Conservation (phyloP, 2,113 vertebrate species). For the Cyanoderma ruficeps region DNA sequence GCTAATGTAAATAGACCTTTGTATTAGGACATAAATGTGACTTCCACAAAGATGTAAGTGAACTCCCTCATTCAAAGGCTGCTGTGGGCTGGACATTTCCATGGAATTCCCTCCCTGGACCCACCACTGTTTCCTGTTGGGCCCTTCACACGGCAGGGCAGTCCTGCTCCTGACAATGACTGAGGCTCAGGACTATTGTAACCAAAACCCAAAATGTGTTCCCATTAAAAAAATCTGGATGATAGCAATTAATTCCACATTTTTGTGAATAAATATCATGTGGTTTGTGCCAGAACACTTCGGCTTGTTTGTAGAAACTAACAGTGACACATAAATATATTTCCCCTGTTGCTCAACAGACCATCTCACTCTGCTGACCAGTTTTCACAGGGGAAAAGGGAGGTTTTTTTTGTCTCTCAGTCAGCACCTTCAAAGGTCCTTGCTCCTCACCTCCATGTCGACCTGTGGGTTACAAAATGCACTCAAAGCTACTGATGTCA, state of each 20-base stretch:
- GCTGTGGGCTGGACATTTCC: not conserved
- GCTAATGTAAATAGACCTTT: not conserved
- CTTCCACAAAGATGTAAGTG: not conserved
- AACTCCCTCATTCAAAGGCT: not conserved
- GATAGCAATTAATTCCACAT: conserved; percentile 63
- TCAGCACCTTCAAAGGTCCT: not conserved
- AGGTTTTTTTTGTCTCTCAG: not conserved
- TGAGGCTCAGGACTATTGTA: conserved; percentile 23
- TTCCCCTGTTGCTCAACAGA: conserved; percentile 50
- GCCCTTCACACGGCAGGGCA: not conserved
- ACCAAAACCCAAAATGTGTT: conserved; percentile 5
- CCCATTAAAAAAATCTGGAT: conserved; percentile 27
- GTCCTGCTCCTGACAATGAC: not conserved
- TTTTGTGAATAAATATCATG: conserved; percentile 49
- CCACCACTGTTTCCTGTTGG: not conserved
- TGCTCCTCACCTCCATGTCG: not conserved
- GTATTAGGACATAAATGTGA: not conserved
- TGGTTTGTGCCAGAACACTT: conserved; percentile 36
- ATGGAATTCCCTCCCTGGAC: not conserved
- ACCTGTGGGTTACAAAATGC: not conserved
- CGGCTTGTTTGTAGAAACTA: conserved; percentile 5
- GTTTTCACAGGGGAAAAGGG: not conserved
- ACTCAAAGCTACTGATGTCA: not conserved
- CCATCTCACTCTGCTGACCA: not conserved
- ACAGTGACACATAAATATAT: conserved; percentile 52